Evolutionary conservation across 1,140 invertebrate species (phyloP).

Genomic region (Drosophila mauritiana): DNA sequence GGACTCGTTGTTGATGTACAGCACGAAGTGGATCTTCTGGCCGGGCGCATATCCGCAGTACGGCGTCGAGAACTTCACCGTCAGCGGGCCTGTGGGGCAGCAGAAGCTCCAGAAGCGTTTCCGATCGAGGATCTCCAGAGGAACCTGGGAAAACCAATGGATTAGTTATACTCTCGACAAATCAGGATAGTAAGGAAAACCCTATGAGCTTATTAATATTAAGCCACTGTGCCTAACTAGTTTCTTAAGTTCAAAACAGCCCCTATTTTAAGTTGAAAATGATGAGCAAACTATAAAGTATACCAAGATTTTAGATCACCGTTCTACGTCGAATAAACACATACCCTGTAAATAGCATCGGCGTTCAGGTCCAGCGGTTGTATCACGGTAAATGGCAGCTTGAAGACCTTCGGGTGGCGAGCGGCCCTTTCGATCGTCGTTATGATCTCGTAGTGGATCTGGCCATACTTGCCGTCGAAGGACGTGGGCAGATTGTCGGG

Average conservation of each 20-base stretch:
- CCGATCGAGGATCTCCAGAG: conserved; percentile 86
- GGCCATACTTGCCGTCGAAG: conserved; percentile 90
- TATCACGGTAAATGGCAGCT: conserved; percentile 90
- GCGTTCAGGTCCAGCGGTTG: conserved; percentile 91
- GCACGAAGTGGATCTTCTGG: conserved; percentile 79
- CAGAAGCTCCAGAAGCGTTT: conserved; percentile 84
- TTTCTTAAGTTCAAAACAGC: too few species aligned
- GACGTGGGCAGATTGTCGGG: conserved; percentile 88
- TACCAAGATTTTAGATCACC: too few species aligned
- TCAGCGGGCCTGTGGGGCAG: conserved; percentile 79
- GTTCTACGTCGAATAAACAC: conserved; percentile 3
- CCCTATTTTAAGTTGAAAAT: too few species aligned
- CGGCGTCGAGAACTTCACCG: conserved; percentile 80
- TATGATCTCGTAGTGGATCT: conserved; percentile 89
- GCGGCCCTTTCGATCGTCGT: conserved; percentile 89
- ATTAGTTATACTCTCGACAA: neutral
- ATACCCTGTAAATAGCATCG: conserved; percentile 84
- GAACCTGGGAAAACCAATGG: conserved; percentile 83
- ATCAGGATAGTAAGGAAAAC: too few species aligned
- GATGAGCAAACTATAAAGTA: too few species aligned
- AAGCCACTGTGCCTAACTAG: too few species aligned
- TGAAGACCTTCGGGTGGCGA: conserved; percentile 90
- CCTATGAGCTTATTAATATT: too few species aligned
- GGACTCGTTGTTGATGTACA: conserved; percentile 85
- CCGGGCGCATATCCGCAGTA: conserved; percentile 83